Evolutionary conservation across 2,797 vertebrate species (phyloP).

Genomic region (Lophotriccus pileatus): DNA sequence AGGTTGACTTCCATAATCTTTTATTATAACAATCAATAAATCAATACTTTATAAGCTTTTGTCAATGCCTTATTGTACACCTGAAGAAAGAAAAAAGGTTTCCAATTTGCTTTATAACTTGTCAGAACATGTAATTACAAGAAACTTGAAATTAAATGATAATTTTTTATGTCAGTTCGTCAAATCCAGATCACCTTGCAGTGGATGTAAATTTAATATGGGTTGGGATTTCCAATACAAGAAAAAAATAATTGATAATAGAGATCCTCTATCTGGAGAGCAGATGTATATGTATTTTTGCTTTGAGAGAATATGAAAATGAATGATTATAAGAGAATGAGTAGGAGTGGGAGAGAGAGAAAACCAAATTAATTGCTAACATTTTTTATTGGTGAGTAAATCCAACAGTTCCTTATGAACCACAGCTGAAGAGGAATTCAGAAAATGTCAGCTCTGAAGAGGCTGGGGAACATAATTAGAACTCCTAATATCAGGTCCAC

Average conservation of each 20-base stretch:
- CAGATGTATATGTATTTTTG: neutral
- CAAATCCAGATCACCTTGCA: neutral
- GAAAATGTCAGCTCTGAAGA: neutral
- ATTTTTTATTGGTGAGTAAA: neutral
- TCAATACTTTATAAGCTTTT: neutral
- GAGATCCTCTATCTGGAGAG: neutral
- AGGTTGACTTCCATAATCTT: neutral
- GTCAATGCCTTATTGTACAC: neutral
- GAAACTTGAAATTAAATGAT: neutral
- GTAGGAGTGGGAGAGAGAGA: neutral
- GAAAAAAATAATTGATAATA: neutral
- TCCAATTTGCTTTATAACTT: neutral
- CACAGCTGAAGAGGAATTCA: neutral
- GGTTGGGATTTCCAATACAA: neutral
- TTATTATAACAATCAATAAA: neutral
- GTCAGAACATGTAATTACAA: neutral
- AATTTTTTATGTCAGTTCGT: neutral
- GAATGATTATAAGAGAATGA: neutral
- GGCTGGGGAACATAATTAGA: rapidly evolving
- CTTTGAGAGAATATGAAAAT: neutral
- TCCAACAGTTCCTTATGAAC: neutral
- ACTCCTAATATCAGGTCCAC: neutral
- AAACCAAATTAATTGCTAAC: neutral
- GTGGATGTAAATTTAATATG: neutral
- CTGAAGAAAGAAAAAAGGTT: neutral